Evolutionary conservation across 2,797 vertebrate genomes (phyloP).

Genomic region (Psittacula echo): DNA sequence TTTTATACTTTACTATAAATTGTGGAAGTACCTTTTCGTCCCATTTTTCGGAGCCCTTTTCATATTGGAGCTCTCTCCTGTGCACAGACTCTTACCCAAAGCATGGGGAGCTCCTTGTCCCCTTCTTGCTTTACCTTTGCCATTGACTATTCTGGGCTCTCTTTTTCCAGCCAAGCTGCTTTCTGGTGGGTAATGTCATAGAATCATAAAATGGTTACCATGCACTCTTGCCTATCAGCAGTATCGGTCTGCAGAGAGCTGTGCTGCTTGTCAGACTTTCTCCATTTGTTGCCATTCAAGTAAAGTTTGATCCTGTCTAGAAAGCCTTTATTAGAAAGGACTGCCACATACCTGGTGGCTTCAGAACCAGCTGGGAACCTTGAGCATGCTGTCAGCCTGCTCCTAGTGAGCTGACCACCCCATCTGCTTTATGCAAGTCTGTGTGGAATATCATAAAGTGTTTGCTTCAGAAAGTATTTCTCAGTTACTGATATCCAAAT

Average conservation of each 20-base stretch:
- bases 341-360: background rate
- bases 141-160: background rate
- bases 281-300: background rate
- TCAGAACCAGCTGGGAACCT: background rate
- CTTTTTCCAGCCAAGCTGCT: background rate
- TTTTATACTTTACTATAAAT: background rate
- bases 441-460: background rate
- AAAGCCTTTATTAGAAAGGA: background rate
- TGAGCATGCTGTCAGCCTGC: background rate
- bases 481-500: background rate
- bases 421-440: background rate
- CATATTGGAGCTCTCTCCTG: background rate
- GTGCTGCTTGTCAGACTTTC: background rate
- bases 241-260: background rate
- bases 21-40: background rate
- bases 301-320: background rate
- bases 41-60: background rate
- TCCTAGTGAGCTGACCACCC: rapidly evolving
- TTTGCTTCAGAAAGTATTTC: background rate
- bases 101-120: background rate
- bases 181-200: background rate
- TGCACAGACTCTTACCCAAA: background rate
- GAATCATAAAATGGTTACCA: background rate
- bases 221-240: background rate
- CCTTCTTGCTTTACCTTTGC: background rate